These are phyloP conservation scores for Euura saliciscinereae DNA, from an alignment of 1,140 invertebrate species.

Conservation along the genomic window DNA sequence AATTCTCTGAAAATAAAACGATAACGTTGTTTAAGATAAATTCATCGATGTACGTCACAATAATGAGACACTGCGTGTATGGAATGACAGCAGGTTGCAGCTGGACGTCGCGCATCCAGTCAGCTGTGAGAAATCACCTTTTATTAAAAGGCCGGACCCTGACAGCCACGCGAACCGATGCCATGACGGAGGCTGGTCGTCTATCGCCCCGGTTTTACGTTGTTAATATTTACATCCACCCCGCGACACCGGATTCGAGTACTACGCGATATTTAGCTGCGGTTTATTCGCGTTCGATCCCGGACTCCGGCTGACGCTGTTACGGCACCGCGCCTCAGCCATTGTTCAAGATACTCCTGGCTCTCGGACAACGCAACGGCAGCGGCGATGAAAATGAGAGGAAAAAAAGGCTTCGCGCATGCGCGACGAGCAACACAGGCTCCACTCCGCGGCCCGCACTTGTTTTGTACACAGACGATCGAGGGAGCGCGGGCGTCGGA, in stretches of 20 bases:
- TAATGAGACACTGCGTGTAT: not conserved
- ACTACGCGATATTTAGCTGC: not conserved
- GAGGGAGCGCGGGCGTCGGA: too few relatives aligned
- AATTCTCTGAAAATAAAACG: conserved; percentile 72
- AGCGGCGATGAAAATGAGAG: not conserved
- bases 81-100: not conserved
- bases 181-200: conserved; percentile 59
- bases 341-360: not conserved
- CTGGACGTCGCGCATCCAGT: not conserved
- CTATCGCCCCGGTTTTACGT: not conserved
- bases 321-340: not conserved
- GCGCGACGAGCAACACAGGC: too few relatives aligned
- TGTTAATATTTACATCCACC: not conserved
- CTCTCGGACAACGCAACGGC: not conserved
- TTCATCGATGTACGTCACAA: not conserved
- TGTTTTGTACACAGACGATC: too few relatives aligned
- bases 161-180: conserved; percentile 82
- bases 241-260: not conserved
- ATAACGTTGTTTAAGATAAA: conserved; percentile 20
- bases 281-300: not conserved
- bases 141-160: conserved; percentile 82
- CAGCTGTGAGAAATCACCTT: conserved; percentile 61
- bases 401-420: too few relatives aligned
- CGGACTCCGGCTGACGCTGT: not conserved
- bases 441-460: too few relatives aligned